Percentiles rank a stretch among this genome's conserved stretches.
Evolutionary conservation across 2,113 vertebrate genomes (phyloP).

Genomic region (Murina feae): DNA sequence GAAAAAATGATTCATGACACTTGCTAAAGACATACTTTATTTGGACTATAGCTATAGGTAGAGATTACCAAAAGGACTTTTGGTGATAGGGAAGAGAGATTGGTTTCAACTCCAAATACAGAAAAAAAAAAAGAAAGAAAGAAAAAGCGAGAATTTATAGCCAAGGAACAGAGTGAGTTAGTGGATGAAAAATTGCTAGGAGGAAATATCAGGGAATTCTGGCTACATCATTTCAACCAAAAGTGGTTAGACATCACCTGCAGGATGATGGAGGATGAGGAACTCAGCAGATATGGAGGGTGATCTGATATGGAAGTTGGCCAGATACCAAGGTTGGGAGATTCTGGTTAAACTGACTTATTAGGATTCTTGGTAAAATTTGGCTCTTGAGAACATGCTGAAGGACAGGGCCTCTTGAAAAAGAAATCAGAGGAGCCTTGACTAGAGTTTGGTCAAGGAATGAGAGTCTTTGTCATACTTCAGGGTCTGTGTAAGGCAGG

Average conservation of each 20-base stretch:
- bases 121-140: background rate
- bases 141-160: background rate
- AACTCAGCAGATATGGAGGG: background rate
- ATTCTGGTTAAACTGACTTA: background rate
- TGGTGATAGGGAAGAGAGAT: background rate
- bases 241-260: background rate
- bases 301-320: background rate
- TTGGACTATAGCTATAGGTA: background rate
- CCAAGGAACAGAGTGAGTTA: background rate
- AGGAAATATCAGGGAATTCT: background rate
- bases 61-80: background rate
- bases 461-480: background rate
- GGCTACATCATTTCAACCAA: background rate
- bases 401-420: background rate
- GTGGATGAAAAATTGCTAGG: background rate
- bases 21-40: background rate
- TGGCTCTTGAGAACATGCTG: background rate
- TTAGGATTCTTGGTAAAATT: background rate
- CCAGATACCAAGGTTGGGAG: background rate
- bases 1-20: background rate
- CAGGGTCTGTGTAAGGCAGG: background rate
- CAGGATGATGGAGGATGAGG: background rate
- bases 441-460: background rate
- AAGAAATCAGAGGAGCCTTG: background rate
- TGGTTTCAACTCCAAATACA: background rate